These are phyloP conservation scores for Drosophila simulans DNA, from an alignment of 1,140 invertebrate species.

Conservation along the genomic window DNA sequence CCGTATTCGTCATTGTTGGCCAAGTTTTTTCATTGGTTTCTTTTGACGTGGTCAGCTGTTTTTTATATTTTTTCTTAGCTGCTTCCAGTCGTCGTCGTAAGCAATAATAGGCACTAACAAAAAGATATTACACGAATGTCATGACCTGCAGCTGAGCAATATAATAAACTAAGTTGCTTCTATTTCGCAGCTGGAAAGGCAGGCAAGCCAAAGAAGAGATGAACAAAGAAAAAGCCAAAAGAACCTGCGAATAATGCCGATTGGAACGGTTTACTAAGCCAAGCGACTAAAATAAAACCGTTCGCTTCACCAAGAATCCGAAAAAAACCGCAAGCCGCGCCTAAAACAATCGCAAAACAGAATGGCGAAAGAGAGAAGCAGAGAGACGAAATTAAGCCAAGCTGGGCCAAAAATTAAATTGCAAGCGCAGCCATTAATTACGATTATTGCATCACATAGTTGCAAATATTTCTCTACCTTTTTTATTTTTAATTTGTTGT, in stretches of 20 bases:
- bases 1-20: constrained; percentile 57
- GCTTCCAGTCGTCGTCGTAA: constrained; percentile 65
- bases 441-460: constrained; percentile 40
- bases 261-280: constrained; percentile 19
- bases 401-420: constrained; percentile 26
- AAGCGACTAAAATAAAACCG: constrained; percentile 34
- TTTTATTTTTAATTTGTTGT: constrained; percentile 3
- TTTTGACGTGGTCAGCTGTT: constrained; percentile 54
- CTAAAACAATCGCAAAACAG: constrained; percentile 40
- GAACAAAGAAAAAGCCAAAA: constrained; percentile 33
- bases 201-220: constrained; percentile 42
- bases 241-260: neutral
- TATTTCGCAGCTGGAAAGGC: constrained; percentile 46
- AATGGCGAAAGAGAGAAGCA: constrained; percentile 10
- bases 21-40: constrained; percentile 55
- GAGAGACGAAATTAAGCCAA: constrained; percentile 13
- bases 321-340: constrained; percentile 44
- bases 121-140: constrained; percentile 66
- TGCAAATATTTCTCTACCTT: constrained; percentile 32
- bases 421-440: constrained; percentile 45
- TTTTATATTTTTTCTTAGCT: constrained; percentile 23
- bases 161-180: constrained; percentile 43
- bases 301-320: constrained; percentile 45
- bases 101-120: constrained; percentile 69
- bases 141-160: constrained; percentile 59